A percentile compares a stretch with the other conserved stretches of the same genome.
These are phyloP conservation scores for Brevimyrus niger DNA, from an alignment of 2,113 vertebrate genomes.

Conservation along the genomic window DNA sequence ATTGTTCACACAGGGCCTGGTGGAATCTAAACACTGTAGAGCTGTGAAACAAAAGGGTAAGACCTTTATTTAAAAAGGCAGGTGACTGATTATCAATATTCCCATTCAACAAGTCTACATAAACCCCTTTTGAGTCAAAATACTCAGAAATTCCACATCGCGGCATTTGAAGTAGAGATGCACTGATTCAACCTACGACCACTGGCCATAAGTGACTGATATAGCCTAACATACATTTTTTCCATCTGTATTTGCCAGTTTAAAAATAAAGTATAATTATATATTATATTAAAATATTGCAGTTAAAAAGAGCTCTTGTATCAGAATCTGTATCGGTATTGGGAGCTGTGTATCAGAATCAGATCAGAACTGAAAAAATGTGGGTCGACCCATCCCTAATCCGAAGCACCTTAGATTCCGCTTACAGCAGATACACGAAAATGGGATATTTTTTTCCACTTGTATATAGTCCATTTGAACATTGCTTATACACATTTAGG, in stretches of 20 bases:
- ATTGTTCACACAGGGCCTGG: slow-evolving; percentile 79
- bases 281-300: no score
- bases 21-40: slow-evolving; percentile 77
- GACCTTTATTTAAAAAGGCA: not conserved
- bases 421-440: not conserved
- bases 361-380: no score
- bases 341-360: no score
- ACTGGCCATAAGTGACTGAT: no score
- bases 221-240: no score
- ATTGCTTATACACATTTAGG: not conserved
- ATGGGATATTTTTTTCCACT: slow-evolving; percentile 18
- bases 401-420: not conserved
- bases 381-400: no score
- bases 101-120: not conserved
- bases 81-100: slow-evolving; percentile 1
- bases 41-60: slow-evolving; percentile 58
- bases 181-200: no score
- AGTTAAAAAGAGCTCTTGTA: no score
- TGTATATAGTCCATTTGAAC: not conserved
- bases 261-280: no score
- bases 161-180: not conserved
- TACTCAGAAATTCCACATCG: not conserved
- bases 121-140: not conserved
- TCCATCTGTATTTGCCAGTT: no score
- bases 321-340: no score